phyloP scores from a whole-genome alignment of 2,113 vertebrate species.

The Microcebus ravelobensis region DNA sequence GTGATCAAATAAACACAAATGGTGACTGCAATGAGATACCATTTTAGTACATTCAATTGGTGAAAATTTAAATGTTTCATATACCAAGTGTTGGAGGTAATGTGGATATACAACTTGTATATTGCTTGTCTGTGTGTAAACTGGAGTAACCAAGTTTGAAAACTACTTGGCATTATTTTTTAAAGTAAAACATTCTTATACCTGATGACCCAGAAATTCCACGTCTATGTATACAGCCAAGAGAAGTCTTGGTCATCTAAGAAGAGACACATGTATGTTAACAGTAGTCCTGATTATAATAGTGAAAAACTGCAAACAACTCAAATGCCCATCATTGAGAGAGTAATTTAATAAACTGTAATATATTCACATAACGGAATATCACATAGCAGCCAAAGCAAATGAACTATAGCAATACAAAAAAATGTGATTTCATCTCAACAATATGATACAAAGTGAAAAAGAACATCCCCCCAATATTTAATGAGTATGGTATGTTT shows the following conservation, averaged over 20 bases:
- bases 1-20: neutral
- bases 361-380: neutral
- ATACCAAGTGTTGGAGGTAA: neutral
- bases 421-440: neutral
- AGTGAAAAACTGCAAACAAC: neutral
- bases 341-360: neutral
- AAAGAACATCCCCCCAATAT: neutral
- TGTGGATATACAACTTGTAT: neutral
- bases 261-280: neutral
- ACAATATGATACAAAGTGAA: neutral
- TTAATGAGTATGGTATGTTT: neutral
- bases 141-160: neutral
- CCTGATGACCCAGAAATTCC: neutral
- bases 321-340: neutral
- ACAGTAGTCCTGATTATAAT: neutral
- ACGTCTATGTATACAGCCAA: neutral
- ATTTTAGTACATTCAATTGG: neutral
- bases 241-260: neutral
- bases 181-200: neutral
- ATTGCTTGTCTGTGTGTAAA: neutral
- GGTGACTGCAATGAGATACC: neutral
- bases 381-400: neutral
- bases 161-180: neutral
- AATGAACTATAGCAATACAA: neutral
- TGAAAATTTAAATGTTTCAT: neutral